phyloP scores from a whole-genome alignment of 1,140 invertebrate genomes.

The Polypedilum vanderplanki region DNA sequence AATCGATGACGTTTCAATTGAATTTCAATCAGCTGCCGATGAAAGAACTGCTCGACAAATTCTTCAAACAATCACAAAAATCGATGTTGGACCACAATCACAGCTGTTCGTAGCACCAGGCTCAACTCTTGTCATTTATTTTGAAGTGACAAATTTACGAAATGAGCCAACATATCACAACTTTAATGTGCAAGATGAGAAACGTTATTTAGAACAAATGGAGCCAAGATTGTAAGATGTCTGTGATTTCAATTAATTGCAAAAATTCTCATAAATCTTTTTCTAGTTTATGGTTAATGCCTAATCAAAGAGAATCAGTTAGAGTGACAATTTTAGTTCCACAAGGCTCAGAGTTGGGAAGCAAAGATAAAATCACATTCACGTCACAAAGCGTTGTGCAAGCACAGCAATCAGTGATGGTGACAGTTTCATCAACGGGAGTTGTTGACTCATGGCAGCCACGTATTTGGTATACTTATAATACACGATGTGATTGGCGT shows the following conservation, averaged over 20 bases:
- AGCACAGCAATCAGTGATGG: conserved; percentile 35
- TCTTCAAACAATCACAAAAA: conserved; percentile 29
- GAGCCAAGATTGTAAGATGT: conserved; percentile 37
- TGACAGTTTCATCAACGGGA: conserved; percentile 35
- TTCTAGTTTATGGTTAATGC: conserved; percentile 45
- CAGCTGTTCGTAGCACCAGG: conserved; percentile 39
- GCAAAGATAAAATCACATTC: conserved; percentile 52
- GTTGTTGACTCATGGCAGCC: conserved; percentile 41
- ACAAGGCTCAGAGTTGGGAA: conserved; percentile 42
- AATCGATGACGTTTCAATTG: conserved; percentile 8
- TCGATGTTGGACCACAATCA: conserved; percentile 41
- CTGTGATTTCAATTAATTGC: not conserved
- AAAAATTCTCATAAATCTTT: not conserved
- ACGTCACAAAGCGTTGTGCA: conserved; percentile 43
- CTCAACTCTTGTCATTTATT: conserved; percentile 42
- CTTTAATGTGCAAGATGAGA: conserved; percentile 49
- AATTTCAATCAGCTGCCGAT: not conserved
- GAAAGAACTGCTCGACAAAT: not conserved
- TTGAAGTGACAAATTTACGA: conserved; percentile 52
- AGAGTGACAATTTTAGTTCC: conserved; percentile 48
- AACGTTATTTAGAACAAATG: conserved; percentile 47
- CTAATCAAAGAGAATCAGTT: conserved; percentile 49
- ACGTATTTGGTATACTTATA: conserved; percentile 45
- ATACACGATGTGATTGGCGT: conserved; percentile 41
- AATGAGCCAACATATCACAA: conserved; percentile 45